A percentile compares a stretch with the other conserved stretches of the same genome.
Conservation (phyloP, 2,113 vertebrate genomes). For the Tragelaphus imberbis region DNA sequence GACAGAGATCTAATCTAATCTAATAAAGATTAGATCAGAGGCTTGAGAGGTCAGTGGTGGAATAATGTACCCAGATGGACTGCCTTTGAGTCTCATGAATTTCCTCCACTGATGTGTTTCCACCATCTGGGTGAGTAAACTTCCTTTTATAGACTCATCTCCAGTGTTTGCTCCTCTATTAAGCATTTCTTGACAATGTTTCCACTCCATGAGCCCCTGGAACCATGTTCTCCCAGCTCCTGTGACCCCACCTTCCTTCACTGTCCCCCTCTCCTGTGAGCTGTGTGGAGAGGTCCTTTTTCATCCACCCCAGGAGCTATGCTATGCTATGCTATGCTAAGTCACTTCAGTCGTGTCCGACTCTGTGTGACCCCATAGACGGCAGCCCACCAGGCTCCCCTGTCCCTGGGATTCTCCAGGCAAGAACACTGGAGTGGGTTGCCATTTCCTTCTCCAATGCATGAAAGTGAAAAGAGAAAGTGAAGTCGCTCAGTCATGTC, state of each 20-base stretch:
- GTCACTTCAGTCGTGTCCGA: no score
- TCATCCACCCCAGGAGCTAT: neutral
- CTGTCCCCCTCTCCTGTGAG: neutral
- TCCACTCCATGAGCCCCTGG: neutral
- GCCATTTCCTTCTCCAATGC: no score
- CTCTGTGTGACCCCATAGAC: no score
- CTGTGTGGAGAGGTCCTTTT: neutral
- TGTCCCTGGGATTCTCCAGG: no score
- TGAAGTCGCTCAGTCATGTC: no score
- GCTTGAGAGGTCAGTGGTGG: neutral
- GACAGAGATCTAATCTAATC: neutral
- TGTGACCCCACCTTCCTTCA: neutral
- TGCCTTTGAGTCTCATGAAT: neutral
- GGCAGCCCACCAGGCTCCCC: no score
- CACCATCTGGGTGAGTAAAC: neutral
- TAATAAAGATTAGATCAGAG: neutral
- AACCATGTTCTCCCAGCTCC: neutral
- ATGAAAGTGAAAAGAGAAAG: no score
- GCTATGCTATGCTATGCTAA: no score
- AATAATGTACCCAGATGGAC: neutral
- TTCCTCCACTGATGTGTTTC: neutral
- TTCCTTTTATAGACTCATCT: neutral
- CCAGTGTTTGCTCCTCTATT: neutral
- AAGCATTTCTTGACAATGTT: neutral
- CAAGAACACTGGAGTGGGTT: no score